Percentiles rank a stretch among this genome's conserved stretches.
These are phyloP conservation scores for Caradrina kadenii DNA, from an alignment of 2,888 invertebrate species.

Conservation along the genomic window DNA sequence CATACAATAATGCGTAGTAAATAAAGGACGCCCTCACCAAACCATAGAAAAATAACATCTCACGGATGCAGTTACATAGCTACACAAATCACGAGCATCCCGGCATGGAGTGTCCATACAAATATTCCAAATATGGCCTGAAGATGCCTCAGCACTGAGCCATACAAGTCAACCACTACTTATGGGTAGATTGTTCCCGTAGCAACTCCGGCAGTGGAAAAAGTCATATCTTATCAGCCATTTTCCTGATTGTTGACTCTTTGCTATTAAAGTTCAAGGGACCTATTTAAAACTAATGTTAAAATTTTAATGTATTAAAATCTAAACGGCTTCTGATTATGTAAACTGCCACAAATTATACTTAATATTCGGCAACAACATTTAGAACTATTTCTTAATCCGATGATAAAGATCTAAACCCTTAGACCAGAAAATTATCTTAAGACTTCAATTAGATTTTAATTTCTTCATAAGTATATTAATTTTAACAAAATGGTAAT, in stretches of 20 bases:
- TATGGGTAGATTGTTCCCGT: conserved; percentile 6
- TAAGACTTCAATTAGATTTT: conserved; percentile 49
- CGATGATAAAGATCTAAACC: conserved; percentile 49
- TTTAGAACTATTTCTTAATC: conserved; percentile 51
- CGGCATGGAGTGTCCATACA: conserved; percentile 35
- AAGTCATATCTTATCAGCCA: neutral
- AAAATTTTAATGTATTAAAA: conserved; percentile 30
- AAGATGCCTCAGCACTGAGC: neutral
- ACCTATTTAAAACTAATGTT: conserved; percentile 12
- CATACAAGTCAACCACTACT: conserved; percentile 5
- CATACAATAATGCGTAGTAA: conserved; percentile 29
- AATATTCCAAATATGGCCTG: conserved; percentile 41
- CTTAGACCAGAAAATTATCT: conserved; percentile 59
- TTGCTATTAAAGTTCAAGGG: conserved; percentile 33
- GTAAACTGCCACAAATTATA: conserved; percentile 57
- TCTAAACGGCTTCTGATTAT: conserved; percentile 41
- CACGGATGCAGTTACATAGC: neutral
- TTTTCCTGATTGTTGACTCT: neutral
- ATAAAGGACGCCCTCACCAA: conserved; percentile 18
- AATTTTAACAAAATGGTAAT: conserved; percentile 34
- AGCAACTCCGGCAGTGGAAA: neutral
- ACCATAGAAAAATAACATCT: neutral
- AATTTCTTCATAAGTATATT: conserved; percentile 30
- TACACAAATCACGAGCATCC: conserved; percentile 18
- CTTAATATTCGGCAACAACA: conserved; percentile 42